Base-by-base conservation (phyloP, 2,113 vertebrate species). In the Megaptera novaeangliae region DNA sequence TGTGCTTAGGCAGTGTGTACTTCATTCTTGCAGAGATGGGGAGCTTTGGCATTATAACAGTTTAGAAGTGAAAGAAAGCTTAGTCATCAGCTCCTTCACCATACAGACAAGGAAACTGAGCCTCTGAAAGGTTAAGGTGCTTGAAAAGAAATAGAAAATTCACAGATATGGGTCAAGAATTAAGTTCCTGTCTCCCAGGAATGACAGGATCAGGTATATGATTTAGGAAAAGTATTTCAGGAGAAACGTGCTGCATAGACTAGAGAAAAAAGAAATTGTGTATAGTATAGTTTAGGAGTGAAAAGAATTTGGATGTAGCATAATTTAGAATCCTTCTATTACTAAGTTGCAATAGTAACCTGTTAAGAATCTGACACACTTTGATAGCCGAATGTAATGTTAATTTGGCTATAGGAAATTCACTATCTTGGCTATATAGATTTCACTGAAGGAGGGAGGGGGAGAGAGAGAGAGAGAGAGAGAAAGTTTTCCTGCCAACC, bases 181-280 rank as follows among this genome's bases (percentile, higher is more conserved):
- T 63, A 96, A 89, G 3, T 61, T 57, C 13, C 64, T 77, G 31
- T 29, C 52, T 90, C 14, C 27, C 23, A 91, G 52, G 41, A 96
- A 96, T 66, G 63, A 49, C 11, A 92, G 44, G 46, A 61, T 94
- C 71, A 88, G 41, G 69, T 46, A 88, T 0, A 34, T 27, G n/a
- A 86, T 21, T 95, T 39, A 71, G 84, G 71, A 93, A 86, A 87
- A 94, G 69, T 69, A 81, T 36, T 84, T 89, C n/a, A 92, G 64
- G 44, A 92, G 78, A 44, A 44, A 69, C 25, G 11, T 66, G 5
- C 49, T 83, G 3, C 29, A 88, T 0, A 27, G 83, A 91, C 66
- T 64, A 68, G 29, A 92, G 31, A 90, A 59, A 88, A 82, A 86
- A 86, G 21, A 83, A 91, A 66, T 36, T 34, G 46, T 52, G 15